Conservation (phyloP, 2,797 vertebrate species). For the Lepus townsendii region DNA sequence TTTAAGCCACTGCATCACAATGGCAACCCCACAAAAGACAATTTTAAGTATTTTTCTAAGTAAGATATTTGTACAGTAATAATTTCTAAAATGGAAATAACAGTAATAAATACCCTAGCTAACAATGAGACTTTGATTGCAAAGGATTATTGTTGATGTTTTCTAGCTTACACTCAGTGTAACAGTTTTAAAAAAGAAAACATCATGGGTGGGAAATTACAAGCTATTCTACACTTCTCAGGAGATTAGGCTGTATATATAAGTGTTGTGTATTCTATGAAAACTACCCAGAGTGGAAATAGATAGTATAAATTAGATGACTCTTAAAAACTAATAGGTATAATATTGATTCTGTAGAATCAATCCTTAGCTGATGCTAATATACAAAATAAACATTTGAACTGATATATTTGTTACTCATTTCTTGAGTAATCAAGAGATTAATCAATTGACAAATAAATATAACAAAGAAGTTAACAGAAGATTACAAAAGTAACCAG, state of each 20-base stretch:
- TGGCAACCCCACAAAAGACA: neutral
- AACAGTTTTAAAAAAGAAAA: neutral
- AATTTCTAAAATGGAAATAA: slow-evolving; percentile 47
- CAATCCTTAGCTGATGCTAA: neutral
- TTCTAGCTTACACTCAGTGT: neutral
- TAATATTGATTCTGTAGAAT: neutral
- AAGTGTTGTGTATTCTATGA: neutral
- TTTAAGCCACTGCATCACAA: no score
- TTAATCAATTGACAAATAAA: neutral
- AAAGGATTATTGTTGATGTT: slow-evolving; percentile 29
- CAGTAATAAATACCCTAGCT: slow-evolving; percentile 46
- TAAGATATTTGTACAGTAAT: slow-evolving; percentile 40
- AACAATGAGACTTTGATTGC: slow-evolving; percentile 54
- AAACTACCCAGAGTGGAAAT: neutral
- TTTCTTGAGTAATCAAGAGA: neutral
- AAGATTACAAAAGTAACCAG: neutral
- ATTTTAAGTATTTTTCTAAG: slow-evolving; percentile 64
- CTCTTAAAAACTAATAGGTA: neutral
- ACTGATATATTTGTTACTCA: neutral
- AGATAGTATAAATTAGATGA: neutral
- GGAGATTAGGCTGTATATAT: neutral
- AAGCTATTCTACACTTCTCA: neutral
- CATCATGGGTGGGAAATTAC: neutral
- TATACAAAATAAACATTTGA: neutral
- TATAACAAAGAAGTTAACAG: neutral